Base-by-base conservation (phyloP, 2,888 invertebrate genomes). In the Drosophila sordidapex region DNA sequence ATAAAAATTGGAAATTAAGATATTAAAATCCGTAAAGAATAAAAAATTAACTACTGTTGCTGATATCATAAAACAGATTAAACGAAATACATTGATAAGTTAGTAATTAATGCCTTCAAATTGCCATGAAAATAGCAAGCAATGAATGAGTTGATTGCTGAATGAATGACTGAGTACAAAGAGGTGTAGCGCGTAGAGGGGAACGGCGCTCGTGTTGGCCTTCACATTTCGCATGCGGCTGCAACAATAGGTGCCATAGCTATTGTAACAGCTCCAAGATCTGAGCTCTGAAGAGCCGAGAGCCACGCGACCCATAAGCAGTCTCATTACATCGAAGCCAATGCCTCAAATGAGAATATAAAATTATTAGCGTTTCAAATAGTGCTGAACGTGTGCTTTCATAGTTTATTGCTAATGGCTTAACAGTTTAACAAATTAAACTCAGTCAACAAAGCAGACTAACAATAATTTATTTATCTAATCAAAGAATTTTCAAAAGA, bases 221-320 rank as follows among this genome's bases (percentile, higher is more conserved):
- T 87, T 87, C 87, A 87, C 86, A 89, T 87, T 87, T 87, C 72
- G 79, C 81, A 74, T 76, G 76, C 60, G 77, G 75, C 74, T 67
- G 74, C 83, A 83, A 83, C 86, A 87, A 87, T 79, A 69, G 79
- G 66, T 73, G 71, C 61, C 60, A 70, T 66, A 65, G 70, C 62
- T 58, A 75, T 87, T 78, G 80, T 76, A 70, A 63, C 83, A 79
- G 59, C 72, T 27, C 38, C 8, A 36, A 36, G 18, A 49, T 46
- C 46, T 25, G 21, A 57, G 49, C 38, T 35, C 31, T 36, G 54
- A 66, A 59, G 49, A 56, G 56, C 40, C 52, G 29, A 61, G 29
- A 60, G 60, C 76, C 58, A 62, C 40, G 76, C 65, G 70, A 57
- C 62, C 74, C 70, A 78, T 62, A 74, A 78, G 74, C 70, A 29